Evolutionary conservation across 2,113 vertebrate species (phyloP).

Genomic region (Rhegmatorhina hoffmannsi): DNA sequence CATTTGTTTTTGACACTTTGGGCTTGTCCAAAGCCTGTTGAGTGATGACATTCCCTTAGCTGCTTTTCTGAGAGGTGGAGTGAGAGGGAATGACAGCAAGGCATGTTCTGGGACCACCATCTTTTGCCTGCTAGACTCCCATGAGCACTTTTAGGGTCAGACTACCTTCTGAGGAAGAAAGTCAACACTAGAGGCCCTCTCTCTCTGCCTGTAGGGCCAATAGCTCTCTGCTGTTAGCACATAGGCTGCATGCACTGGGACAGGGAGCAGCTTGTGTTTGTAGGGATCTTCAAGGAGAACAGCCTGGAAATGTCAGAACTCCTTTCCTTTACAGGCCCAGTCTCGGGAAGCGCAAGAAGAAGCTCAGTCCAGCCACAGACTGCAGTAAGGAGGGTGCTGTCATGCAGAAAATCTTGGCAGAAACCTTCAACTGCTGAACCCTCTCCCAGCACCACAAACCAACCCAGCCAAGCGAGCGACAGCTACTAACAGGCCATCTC

Average conservation of each 20-base stretch:
- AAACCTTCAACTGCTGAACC: not conserved
- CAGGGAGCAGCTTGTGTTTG: conserved; percentile 1
- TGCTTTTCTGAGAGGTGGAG: not conserved
- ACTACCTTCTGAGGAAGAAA: not conserved
- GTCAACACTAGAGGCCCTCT: not conserved
- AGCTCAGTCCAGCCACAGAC: not conserved
- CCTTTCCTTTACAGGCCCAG: not conserved
- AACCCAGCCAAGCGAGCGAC: conserved; percentile 15
- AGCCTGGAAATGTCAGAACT: conserved; percentile 32
- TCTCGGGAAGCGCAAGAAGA: not conserved
- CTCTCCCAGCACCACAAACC: conserved; percentile 17
- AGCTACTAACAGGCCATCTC: conserved; percentile 62
- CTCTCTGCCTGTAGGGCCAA: not conserved
- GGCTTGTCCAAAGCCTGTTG: not conserved
- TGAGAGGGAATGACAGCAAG: not conserved
- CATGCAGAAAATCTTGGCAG: conserved; percentile 55
- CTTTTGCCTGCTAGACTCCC: not conserved
- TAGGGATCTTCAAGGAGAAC: not conserved
- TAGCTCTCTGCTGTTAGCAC: not conserved
- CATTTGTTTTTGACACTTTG: not conserved
- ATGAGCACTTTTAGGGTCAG: not conserved
- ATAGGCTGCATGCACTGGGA: not conserved
- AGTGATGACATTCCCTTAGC: not conserved
- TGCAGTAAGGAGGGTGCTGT: not conserved
- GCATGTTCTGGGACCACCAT: not conserved